A percentile compares a stretch with the other conserved stretches of the same genome.
These are phyloP conservation scores for Gasterosteus aculeatus DNA, from an alignment of 2,113 vertebrate species.

Conservation along the genomic window DNA sequence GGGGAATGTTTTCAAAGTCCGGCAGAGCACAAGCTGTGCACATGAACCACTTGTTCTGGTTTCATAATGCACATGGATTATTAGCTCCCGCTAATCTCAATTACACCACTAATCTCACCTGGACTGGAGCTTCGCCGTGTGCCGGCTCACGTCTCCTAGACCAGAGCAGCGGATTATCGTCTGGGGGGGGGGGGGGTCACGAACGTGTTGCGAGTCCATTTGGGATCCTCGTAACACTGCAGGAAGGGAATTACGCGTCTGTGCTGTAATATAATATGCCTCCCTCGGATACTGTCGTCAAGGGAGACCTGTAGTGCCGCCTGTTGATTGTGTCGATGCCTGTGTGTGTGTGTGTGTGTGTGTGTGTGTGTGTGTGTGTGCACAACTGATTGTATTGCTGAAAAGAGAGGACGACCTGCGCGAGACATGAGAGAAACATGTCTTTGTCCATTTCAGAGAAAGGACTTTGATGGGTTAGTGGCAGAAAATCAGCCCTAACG, in stretches of 20 bases:
- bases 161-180: constrained; percentile 56
- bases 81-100: constrained; percentile 52
- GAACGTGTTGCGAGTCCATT: constrained; percentile 43
- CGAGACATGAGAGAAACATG: neutral
- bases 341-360: constrained; percentile 16
- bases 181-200: constrained; percentile 25
- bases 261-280: constrained; percentile 43
- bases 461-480: constrained; percentile 25
- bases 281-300: constrained; percentile 26
- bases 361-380: constrained; percentile 16
- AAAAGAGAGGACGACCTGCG: neutral
- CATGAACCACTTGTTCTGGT: constrained; percentile 5
- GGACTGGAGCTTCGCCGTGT: constrained; percentile 27
- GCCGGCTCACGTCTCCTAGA: constrained; percentile 38
- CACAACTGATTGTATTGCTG: constrained; percentile 2
- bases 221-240: constrained; percentile 44
- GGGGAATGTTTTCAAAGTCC: constrained; percentile 1
- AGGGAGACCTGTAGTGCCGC: constrained; percentile 34
- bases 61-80: constrained; percentile 44
- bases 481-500: constrained; percentile 46
- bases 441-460: constrained; percentile 36
- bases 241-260: constrained; percentile 56
- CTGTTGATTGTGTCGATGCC: constrained; percentile 46
- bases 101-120: constrained; percentile 61
- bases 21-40: neutral